Evolutionary conservation across 2,797 vertebrate genomes (phyloP).

Genomic region (Clamator glandarius): DNA sequence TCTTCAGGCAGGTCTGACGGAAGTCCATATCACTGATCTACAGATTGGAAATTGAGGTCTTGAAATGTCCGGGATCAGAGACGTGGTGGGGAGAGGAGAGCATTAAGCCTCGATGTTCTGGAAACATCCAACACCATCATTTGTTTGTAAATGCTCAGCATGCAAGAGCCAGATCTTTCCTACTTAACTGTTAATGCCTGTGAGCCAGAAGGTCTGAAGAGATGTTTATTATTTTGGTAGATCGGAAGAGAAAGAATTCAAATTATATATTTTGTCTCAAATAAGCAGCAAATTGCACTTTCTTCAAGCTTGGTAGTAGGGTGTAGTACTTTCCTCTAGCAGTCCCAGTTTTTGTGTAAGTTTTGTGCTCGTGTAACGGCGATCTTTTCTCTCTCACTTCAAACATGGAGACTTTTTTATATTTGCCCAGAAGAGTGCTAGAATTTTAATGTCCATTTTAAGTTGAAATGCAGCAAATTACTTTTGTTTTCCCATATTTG

Average conservation of each 20-base stretch:
- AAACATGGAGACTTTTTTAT: neutral
- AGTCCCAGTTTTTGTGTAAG: neutral
- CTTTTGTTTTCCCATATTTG: neutral
- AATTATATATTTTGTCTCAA: neutral
- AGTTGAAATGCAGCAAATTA: neutral
- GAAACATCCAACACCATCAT: neutral
- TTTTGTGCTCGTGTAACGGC: neutral
- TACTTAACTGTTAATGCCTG: neutral
- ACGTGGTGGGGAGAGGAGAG: neutral
- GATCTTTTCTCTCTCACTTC: neutral
- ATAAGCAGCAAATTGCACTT: neutral
- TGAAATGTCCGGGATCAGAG: neutral
- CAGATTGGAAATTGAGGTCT: neutral
- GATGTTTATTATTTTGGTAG: neutral
- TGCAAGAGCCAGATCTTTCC: neutral
- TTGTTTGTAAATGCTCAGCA: neutral
- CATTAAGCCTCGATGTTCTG: neutral
- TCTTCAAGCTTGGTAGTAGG: neutral
- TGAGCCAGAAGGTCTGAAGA: neutral
- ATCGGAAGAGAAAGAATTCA: neutral
- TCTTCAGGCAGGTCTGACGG: neutral
- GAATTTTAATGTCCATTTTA: neutral
- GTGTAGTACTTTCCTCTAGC: neutral
- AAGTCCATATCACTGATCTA: neutral
- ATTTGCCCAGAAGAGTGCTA: neutral